phyloP scores from a whole-genome alignment of 1,140 invertebrate species.

The Drosophila chauvacae region DNA sequence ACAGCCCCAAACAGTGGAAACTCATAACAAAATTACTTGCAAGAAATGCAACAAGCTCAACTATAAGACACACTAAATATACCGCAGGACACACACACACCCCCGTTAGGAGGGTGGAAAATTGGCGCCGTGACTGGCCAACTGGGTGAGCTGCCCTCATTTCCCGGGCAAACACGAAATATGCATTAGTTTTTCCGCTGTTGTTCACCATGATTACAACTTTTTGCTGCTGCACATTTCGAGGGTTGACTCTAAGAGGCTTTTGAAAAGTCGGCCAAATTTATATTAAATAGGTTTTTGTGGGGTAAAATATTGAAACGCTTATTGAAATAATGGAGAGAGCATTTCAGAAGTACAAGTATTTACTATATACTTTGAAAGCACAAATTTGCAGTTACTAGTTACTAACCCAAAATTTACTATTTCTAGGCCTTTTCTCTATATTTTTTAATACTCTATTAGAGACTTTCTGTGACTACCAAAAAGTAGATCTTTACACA shows the following conservation, averaged over 20 bases:
- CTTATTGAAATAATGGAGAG: background rate
- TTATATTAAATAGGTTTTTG: constrained; percentile 9
- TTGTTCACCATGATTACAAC: constrained; percentile 68
- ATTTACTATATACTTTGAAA: background rate
- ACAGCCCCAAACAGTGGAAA: constrained; percentile 60
- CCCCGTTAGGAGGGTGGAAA: constrained; percentile 37
- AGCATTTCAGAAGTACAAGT: too few relatives aligned
- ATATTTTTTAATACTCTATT: too few relatives aligned
- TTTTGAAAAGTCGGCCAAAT: constrained; percentile 34
- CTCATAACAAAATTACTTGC: constrained; percentile 80
- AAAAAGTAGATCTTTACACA: background rate
- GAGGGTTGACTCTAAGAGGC: constrained; percentile 44
- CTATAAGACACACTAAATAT: constrained; percentile 23
- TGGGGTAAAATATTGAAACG: constrained; percentile 15
- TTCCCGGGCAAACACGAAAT: constrained; percentile 62
- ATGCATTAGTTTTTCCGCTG: constrained; percentile 74
- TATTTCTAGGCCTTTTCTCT: too few relatives aligned
- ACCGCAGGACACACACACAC: constrained; percentile 12
- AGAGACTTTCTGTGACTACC: too few relatives aligned
- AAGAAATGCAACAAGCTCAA: constrained; percentile 75
- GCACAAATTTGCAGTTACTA: too few relatives aligned
- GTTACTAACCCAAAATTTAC: too few relatives aligned
- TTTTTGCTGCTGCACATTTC: constrained; percentile 35
- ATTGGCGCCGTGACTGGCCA: constrained; percentile 27
- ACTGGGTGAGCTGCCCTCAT: constrained; percentile 38